Base-by-base conservation (phyloP, 1,140 invertebrate genomes). In the Adoxophyes honmai region DNA sequence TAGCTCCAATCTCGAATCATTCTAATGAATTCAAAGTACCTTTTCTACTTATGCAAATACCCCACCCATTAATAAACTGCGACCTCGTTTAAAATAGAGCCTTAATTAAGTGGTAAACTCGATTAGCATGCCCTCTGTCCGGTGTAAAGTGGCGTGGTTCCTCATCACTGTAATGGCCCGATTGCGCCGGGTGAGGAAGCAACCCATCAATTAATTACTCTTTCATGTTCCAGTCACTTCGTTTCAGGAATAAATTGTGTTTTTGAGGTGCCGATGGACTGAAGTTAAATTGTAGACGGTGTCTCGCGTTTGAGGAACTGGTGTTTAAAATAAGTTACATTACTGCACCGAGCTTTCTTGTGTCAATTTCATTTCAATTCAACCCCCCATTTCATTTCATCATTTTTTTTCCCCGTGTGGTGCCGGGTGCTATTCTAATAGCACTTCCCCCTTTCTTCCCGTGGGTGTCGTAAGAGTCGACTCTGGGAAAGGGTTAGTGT, bases 191-290 rank as follows among this genome's bases (percentile, higher is more conserved):
- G 14, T 16, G 42, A 33, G 21, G 21, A 48, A n/a, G 7, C 39
- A 48, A 48, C 42, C 42, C 42, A 48, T 48, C 42, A 48, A 48
- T 48, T 48, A 48, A 48, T 48, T 48, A 48, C 42, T 48, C 21
- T 48, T 48, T 48, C n/a, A 9, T 48, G 10, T 13, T 11, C n/a
- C 4, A 28, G 16, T 10, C 18, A n/a, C n/a, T 10, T 10, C 13
- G 13, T 13, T 5, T 42, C 14, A 0, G 16, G 10, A 28, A 48
- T 48, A 33, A 48, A 33, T 33, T 48, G 42, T 13, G 18, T 21
- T 28, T 13, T n/a, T 28, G 10, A 11, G 9, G 42, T 36, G n/a
- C 34, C n/a, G 34, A 11, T 36, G n/a, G 9, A 9, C 3, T 36
- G 8, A 10, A 10, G n/a, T 36, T 36, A 9, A 10, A 11, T 36